Evolutionary conservation across 2,113 vertebrate genomes (phyloP), one percentile per base, ranked within the genome.

Genomic region (Aspidoscelis tigris): DNA sequence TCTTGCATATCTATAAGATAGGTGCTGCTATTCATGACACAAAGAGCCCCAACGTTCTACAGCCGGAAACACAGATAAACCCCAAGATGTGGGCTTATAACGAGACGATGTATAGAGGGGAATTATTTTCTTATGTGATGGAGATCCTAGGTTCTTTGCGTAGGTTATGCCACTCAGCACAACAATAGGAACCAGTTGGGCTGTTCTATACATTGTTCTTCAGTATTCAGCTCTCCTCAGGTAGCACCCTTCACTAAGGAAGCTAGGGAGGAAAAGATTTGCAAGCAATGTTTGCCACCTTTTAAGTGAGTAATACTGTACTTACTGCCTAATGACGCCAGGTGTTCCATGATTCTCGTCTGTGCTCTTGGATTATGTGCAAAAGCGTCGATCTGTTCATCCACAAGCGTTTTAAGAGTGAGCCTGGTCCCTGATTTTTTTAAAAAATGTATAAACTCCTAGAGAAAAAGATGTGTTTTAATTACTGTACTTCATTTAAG

Each of bases 301-400:
- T 61, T 75, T 5, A 24, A 21, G 22, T 43, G 12, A 61, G 18
- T 16, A 61, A 61, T 61, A 79, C 11, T 26, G 76, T 88, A 98
- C 98, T 97, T 95, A 99, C 98, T 98, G 80, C 97, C 95, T 90
- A 98, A 98, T 78, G 98, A 97, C 58, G 97, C 95, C 77, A 99
- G 88, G 14, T 97, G 93, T 84, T 99, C 98, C 98, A 99, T 99
- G 3, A 5, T 88, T 50, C 2, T 81, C 70, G 58, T 1, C 77
- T 73, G 77, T 69, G 71, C 0, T 1, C 1, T 0, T 61, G 70
- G 82, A 70, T 2, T 82, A 9, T 10, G 66, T 81, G 44, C 91
- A 80, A 86, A 44, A 12, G 6, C 2, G 71, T 24, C 6, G 26
- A 24, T 33, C 16, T 69, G 65, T 22, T 0, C 72, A 41, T 21